Evolutionary conservation across 2,113 vertebrate genomes (phyloP).

Genomic region (Pogonocichla stellata): DNA sequence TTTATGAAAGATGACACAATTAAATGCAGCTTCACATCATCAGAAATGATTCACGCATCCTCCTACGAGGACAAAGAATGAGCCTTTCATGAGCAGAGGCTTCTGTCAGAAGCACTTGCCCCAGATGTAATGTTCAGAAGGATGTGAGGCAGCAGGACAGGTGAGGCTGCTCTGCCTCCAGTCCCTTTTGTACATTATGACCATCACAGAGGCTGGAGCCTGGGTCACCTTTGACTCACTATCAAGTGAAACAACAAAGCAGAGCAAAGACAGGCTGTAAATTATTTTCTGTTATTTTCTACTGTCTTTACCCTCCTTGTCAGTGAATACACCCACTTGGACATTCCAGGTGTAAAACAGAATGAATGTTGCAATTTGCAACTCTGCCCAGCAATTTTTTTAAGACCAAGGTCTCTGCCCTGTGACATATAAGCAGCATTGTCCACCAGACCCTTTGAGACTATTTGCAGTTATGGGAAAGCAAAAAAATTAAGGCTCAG

Average conservation of each 20-base stretch:
- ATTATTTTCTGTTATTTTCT: slow-evolving; percentile 13
- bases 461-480: neutral
- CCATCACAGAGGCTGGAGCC: neutral
- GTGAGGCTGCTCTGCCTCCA: neutral
- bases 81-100: neutral
- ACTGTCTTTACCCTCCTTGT: neutral
- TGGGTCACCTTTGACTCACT: slow-evolving; percentile 15
- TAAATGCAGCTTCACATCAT: slow-evolving; percentile 21
- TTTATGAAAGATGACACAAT: slow-evolving; percentile 10
- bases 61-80: neutral
- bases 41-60: slow-evolving; percentile 6
- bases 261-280: neutral
- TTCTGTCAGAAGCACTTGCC: slow-evolving; percentile 12
- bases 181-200: neutral
- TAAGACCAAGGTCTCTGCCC: neutral
- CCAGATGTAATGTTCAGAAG: neutral
- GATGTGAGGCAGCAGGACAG: neutral
- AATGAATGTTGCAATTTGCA: slow-evolving; percentile 24
- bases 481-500: neutral
- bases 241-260: slow-evolving; percentile 7
- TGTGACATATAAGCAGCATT: neutral
- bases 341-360: neutral
- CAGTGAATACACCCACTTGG: neutral
- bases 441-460: neutral
- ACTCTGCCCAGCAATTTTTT: neutral